phyloP scores from a whole-genome alignment of 2,797 vertebrate species.

The Cichlasoma orientale region DNA sequence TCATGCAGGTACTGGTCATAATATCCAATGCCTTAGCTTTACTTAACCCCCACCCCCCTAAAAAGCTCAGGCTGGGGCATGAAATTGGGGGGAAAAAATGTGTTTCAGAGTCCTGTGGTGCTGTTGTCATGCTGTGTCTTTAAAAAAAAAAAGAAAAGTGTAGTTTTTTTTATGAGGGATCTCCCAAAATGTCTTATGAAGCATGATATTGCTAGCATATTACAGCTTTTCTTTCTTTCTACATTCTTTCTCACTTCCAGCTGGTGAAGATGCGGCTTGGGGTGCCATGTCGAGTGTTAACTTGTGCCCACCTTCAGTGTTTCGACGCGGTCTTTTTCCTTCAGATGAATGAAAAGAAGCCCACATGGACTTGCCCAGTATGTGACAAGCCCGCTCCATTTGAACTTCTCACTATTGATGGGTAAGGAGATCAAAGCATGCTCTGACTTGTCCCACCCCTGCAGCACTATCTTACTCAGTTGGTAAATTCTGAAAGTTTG shows the following conservation, averaged over 20 bases:
- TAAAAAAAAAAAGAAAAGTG: too few species aligned
- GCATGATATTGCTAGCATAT: background rate
- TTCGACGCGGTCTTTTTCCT: slow-evolving; percentile 99
- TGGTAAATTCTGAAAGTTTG: background rate
- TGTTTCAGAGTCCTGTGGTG: background rate
- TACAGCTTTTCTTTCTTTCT: background rate
- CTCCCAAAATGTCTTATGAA: background rate
- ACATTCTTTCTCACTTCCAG: slow-evolving; percentile 69
- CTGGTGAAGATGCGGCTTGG: slow-evolving; percentile 98
- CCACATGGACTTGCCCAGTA: slow-evolving; percentile 97
- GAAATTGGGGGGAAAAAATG: too few species aligned
- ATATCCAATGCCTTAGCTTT: too few species aligned
- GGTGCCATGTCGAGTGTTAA: slow-evolving; percentile 94
- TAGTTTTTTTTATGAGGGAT: background rate
- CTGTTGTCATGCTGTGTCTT: background rate
- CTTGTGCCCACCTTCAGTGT: slow-evolving; percentile 97
- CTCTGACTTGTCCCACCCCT: slow-evolving; percentile 2
- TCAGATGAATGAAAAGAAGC: slow-evolving; percentile 99
- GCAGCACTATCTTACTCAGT: background rate
- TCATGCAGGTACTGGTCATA: too few species aligned
- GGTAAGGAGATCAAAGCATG: slow-evolving; percentile 76
- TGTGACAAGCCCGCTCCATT: slow-evolving; percentile 98
- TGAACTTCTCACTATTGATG: slow-evolving; percentile 96
- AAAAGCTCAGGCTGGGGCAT: too few species aligned
- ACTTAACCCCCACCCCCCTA: too few species aligned